Evolutionary conservation across 1,140 invertebrate genomes (phyloP), one percentile per base, ranked within the genome.

Genomic region (Drosophila saltans): DNA sequence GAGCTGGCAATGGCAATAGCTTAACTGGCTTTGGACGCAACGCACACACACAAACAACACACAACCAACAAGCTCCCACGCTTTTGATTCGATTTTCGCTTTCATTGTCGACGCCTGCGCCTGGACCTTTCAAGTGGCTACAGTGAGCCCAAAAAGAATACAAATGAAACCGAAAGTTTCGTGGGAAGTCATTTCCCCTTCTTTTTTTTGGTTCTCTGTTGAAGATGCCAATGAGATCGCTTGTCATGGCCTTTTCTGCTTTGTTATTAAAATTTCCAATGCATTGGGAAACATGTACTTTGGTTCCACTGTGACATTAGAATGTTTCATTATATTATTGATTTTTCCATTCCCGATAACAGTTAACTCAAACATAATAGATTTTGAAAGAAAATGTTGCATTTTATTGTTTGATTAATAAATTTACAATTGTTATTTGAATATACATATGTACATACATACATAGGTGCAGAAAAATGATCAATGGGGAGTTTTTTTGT

Each of bases 1-100:
- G 84, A 78, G 84, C 84, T 89, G 83, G 84, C 84, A 83, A 77
- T 83, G 83, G 84, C 84, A 80, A 77, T 83, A 83, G 78, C 78
- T 88, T 70, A 83, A 80, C 73, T 82, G 72, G 60, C 79, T 86
- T 64, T 80, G 69, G 76, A 61, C 70, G 56, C 65, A 43, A 68
- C 60, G 58, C 77, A 75, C 66, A 77, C 66, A 60, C 57, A 61
- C 56, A 61, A 48, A 61, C 58, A 41, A 24, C 33, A 39, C 16
- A 33, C 6, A 21, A 39, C 16, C 9, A 21, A 39, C 57, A 16
- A 65, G 24, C 80, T 83, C 80, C 83, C 66, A 86, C 82, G 83
- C 82, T 65, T 88, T 86, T 33, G 57, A 59, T 59, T 76, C 66
- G 74, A 77, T 78, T 78, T 78, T 88, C 84, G 59, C 83, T 88